Evolutionary conservation across 64 coral and sea anemone genomes (phyloP).

Genomic region (Dendronephthya gigantea): DNA sequence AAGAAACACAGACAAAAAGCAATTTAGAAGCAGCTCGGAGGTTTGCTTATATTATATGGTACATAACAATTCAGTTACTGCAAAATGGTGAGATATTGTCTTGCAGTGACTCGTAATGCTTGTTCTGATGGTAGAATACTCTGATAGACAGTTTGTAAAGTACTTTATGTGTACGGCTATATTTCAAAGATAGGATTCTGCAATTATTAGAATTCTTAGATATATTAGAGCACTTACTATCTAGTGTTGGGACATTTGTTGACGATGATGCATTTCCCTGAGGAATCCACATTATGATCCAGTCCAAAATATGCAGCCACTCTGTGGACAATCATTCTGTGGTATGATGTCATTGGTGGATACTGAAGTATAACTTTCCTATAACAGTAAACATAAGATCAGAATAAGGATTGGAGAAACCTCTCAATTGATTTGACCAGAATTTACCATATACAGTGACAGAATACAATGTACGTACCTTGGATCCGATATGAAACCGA

Average conservation of each 20-base stretch:
- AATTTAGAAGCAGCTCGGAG: too few species aligned
- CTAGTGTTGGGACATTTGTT: conserved; percentile 86
- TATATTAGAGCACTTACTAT: conserved; percentile 55
- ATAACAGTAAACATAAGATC: conserved; percentile 7
- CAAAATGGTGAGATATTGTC: too few species aligned
- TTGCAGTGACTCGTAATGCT: too few species aligned
- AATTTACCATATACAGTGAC: too few species aligned
- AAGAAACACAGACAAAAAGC: background rate
- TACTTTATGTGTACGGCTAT: too few species aligned
- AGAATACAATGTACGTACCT: conserved; percentile 47
- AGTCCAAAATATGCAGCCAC: conserved; percentile 98
- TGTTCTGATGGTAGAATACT: too few species aligned
- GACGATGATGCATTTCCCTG: conserved; percentile 87
- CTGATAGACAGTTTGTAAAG: too few species aligned
- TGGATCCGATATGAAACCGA: conserved; percentile 81
- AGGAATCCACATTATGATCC: conserved; percentile 98
- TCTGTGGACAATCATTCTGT: conserved; percentile 96
- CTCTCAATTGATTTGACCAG: too few species aligned
- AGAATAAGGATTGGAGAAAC: too few species aligned
- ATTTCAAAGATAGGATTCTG: too few species aligned
- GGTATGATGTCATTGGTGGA: conserved; percentile 99
- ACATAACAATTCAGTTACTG: too few species aligned
- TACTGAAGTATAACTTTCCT: conserved; percentile 82
- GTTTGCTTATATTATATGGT: too few species aligned
- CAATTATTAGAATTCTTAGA: background rate